These are phyloP conservation scores for Myxocyprinus asiaticus DNA, from an alignment of 2,113 vertebrate species.

Conservation along the genomic window DNA sequence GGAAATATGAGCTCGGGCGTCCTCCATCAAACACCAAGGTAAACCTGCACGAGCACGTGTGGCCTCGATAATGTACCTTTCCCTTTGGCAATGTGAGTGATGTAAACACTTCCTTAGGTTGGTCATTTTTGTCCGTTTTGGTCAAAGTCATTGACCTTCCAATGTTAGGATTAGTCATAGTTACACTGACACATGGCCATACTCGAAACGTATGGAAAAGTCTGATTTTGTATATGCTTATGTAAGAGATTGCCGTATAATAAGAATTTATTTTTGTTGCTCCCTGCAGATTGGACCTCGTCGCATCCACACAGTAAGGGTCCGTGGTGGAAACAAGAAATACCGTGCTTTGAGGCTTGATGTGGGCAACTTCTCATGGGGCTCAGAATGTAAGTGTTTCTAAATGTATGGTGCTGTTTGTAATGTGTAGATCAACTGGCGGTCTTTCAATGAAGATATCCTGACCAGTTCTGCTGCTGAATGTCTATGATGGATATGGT, in stretches of 20 bases:
- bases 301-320: conserved; percentile 93
- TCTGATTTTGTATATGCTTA: too few species aligned
- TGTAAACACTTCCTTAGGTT: conserved; percentile 88
- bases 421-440: too few species aligned
- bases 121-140: conserved; percentile 76
- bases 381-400: conserved; percentile 89
- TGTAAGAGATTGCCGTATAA: background rate
- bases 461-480: conserved; percentile 76
- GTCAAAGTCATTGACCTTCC: conserved; percentile 75
- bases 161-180: conserved; percentile 92
- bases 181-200: conserved; percentile 88
- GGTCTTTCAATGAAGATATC: conserved; percentile 69
- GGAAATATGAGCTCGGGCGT: conserved; percentile 95
- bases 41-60: rapidly evolving
- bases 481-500: conserved; percentile 76
- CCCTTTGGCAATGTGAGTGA: conserved; percentile 76
- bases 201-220: background rate
- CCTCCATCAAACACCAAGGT: conserved; percentile 96
- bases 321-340: conserved; percentile 96
- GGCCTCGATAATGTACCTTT: background rate
- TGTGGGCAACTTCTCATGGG: conserved; percentile 96
- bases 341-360: conserved; percentile 93
- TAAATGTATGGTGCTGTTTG: background rate
- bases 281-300: conserved; percentile 84
- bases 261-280: background rate